These are phyloP conservation scores for Macrosoma leucophasiata DNA, from an alignment of 2,888 invertebrate genomes.

Conservation along the genomic window DNA sequence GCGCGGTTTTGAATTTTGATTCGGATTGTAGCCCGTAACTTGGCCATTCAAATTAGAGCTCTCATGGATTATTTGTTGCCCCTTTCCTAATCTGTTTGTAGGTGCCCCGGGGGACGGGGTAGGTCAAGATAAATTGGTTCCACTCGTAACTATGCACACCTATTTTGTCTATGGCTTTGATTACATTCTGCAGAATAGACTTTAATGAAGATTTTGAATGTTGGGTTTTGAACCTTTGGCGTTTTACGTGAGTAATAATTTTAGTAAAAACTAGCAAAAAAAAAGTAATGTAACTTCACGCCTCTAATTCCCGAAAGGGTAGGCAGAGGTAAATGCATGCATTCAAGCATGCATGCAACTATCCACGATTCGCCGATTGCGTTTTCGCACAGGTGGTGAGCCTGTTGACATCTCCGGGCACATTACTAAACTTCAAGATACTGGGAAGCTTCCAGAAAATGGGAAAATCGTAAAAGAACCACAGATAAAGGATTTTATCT, in stretches of 20 bases:
- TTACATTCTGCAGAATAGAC: slow-evolving; percentile 63
- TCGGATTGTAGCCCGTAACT: slow-evolving; percentile 63
- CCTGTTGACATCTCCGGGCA: too few species aligned
- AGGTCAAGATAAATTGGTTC: slow-evolving; percentile 41
- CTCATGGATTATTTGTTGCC: slow-evolving; percentile 48
- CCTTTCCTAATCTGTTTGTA: slow-evolving; percentile 39
- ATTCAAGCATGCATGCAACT: too few species aligned
- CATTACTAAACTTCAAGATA: too few species aligned
- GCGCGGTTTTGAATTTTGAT: slow-evolving; percentile 76
- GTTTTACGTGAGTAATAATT: slow-evolving; percentile 46
- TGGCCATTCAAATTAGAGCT: slow-evolving; percentile 61
- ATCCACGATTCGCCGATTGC: too few species aligned
- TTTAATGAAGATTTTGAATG: slow-evolving; percentile 64
- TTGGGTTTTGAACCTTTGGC: too few species aligned
- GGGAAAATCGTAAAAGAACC: too few species aligned
- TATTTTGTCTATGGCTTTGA: slow-evolving; percentile 69
- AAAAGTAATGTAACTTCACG: slow-evolving; percentile 1
- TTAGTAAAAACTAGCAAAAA: slow-evolving; percentile 33
- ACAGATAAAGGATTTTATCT: too few species aligned
- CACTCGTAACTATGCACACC: slow-evolving; percentile 62
- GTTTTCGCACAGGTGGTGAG: too few species aligned
- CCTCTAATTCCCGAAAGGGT: too few species aligned
- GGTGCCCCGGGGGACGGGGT: slow-evolving; percentile 28
- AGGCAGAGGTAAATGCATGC: too few species aligned
- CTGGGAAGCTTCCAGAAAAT: too few species aligned